Evolutionary conservation across 1,140 invertebrate species (phyloP), one percentile per base, ranked within the genome.

Genomic region (Eriosoma lanigerum): DNA sequence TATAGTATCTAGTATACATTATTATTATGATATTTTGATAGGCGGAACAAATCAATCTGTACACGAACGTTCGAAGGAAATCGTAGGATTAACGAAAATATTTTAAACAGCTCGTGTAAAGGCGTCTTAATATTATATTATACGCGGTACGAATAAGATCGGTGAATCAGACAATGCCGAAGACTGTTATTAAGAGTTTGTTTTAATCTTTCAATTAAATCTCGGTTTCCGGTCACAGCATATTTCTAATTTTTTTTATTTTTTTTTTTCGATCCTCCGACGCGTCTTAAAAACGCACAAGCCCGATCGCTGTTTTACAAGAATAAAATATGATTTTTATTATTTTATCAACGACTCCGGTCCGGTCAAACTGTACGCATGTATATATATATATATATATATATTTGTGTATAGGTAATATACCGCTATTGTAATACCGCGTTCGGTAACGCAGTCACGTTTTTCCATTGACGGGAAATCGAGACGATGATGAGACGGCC

Each of bases 381-480:
- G n/a, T n/a, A n/a, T n/a, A n/a, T 38, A 38, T 38, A 38, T 38
- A 38, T 38, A 38, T 38, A 8, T 38, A 38, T 38, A 38, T 38
- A 38, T 8, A 38, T 38, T 38, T 38, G 8, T 38, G 8, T 38
- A 38, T 38, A 38, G 32, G 32, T 38, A 38, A 4, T 38, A 38
- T 38, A 38, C 3, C 8, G 32, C 32, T 58, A 58, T 26, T 9
- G 10, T 58, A 12, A 12, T 3, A 1, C 17, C 19, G 13, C n/a
- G 66, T 70, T 70, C 44, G 21, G 66, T 70, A 70, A 70, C 44
- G 13, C 38, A 24, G 66, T 70, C 66, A 70, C 66, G 66, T 70
- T 70, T 70, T 48, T 48, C 66, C 66, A 70, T 70, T 70, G 66
- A 70, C 66, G 66, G 66, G 62, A 44, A 66, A 66, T 44, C 32